Conservation (phyloP, 2,797 vertebrate species). For the Poecilia velifera region DNA sequence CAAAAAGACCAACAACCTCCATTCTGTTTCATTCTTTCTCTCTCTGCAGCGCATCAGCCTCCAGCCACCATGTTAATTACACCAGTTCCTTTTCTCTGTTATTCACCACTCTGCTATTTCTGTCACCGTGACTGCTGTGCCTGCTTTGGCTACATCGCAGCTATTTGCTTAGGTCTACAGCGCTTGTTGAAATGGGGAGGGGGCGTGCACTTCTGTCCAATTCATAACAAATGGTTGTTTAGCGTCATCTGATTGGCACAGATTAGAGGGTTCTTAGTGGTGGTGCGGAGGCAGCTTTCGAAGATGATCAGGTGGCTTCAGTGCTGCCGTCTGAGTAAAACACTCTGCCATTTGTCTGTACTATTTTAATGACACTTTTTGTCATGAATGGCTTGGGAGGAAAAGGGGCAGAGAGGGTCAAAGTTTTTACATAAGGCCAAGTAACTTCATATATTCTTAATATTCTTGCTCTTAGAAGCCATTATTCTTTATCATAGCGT, state of each 20-base stretch:
- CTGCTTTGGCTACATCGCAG: conserved; percentile 52
- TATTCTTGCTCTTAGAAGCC: neutral
- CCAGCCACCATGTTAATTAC: conserved; percentile 73
- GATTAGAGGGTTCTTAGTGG: conserved; percentile 72
- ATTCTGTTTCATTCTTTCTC: conserved; percentile 46
- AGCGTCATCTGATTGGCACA: conserved; percentile 78
- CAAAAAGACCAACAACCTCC: neutral
- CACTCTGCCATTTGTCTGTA: conserved; percentile 32
- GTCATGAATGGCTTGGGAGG: conserved; percentile 13
- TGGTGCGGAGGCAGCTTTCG: conserved; percentile 67
- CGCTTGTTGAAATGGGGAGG: conserved; percentile 60
- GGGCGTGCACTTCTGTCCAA: conserved; percentile 54
- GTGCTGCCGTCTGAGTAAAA: conserved; percentile 51
- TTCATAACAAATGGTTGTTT: conserved; percentile 76
- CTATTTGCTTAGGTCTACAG: conserved; percentile 69
- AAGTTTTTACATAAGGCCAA: conserved; percentile 13
- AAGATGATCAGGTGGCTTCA: conserved; percentile 51
- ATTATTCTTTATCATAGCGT: neutral
- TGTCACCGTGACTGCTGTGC: conserved; percentile 57
- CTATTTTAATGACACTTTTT: conserved; percentile 35
- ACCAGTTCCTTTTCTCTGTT: conserved; percentile 68
- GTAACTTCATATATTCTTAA: neutral
- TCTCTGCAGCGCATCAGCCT: conserved; percentile 54
- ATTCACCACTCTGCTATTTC: conserved; percentile 74
- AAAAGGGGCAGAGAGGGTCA: conserved; percentile 1